Evolutionary conservation across 2,888 invertebrate species (phyloP).

Genomic region (Caenorhabditis sp.): DNA sequence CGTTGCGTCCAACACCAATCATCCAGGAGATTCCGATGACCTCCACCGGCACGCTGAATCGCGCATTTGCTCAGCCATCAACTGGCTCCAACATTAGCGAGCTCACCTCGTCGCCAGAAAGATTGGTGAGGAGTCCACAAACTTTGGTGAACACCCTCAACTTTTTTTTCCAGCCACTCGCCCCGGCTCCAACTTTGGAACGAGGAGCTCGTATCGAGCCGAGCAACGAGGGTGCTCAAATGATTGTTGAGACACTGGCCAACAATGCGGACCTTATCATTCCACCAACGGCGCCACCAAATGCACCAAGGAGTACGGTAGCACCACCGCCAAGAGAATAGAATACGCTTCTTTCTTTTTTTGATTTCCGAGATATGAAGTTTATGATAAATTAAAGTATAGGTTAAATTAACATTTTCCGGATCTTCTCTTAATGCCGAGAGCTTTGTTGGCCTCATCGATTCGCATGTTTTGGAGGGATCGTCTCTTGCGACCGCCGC

Average conservation of each 20-base stretch:
- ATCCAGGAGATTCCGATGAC: background rate
- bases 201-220: slow-evolving; percentile 3
- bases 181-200: background rate
- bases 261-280: background rate
- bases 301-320: background rate
- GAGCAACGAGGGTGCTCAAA: background rate
- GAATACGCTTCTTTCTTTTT: too few species aligned
- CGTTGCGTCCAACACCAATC: slow-evolving; percentile 12
- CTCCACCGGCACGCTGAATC: background rate
- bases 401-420: background rate
- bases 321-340: background rate
- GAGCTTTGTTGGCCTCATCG: slow-evolving; percentile 36
- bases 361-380: too few species aligned
- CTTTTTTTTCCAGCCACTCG: background rate
- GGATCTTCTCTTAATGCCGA: slow-evolving; percentile 15
- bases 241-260: slow-evolving; percentile 2
- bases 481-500: slow-evolving; percentile 28
- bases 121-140: background rate
- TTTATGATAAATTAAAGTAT: background rate
- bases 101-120: background rate
- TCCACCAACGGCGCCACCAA: background rate
- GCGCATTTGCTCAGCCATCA: background rate
- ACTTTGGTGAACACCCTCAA: too few species aligned
- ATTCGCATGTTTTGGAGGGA: slow-evolving; percentile 27
- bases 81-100: background rate